phyloP scores from a whole-genome alignment of 2,797 vertebrate genomes.

The Onychomys torridus region DNA sequence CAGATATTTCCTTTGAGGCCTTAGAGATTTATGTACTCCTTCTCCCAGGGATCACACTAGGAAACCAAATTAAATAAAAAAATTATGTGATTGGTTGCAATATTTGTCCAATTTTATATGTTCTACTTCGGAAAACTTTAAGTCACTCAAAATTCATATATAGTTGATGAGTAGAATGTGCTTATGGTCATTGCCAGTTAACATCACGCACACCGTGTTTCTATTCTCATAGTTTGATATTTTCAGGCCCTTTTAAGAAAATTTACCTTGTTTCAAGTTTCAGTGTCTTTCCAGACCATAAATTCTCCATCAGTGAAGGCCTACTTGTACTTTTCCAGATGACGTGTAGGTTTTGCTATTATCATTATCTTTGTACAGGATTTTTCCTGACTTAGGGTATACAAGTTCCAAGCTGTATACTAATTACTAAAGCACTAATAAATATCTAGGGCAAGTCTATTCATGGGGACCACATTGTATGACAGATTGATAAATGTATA shows the following conservation, averaged over 20 bases:
- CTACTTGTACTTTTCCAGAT: slow-evolving; percentile 59
- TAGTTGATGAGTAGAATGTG: slow-evolving; percentile 43
- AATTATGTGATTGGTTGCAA: slow-evolving; percentile 60
- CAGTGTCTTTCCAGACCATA: slow-evolving; percentile 49
- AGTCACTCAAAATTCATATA: slow-evolving; percentile 52
- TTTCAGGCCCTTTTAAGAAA: slow-evolving; percentile 43
- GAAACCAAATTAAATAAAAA: slow-evolving; percentile 56
- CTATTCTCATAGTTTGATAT: slow-evolving; percentile 48
- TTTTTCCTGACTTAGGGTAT: slow-evolving; percentile 50
- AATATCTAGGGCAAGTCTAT: neutral
- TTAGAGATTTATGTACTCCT: slow-evolving; percentile 55
- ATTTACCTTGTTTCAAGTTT: slow-evolving; percentile 64
- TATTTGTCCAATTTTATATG: slow-evolving; percentile 68
- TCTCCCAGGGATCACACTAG: slow-evolving; percentile 57
- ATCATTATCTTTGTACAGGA: slow-evolving; percentile 43
- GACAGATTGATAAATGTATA: slow-evolving; percentile 17
- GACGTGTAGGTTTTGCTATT: slow-evolving; percentile 53
- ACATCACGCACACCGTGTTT: slow-evolving; percentile 30
- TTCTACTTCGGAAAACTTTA: slow-evolving; percentile 63
- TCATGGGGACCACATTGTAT: slow-evolving; percentile 39
- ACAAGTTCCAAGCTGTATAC: slow-evolving; percentile 35
- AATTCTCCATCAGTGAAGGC: slow-evolving; percentile 46
- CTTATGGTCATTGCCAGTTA: slow-evolving; percentile 13
- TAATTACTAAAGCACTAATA: slow-evolving; percentile 37
- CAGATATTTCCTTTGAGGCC: slow-evolving; percentile 56